phyloP scores from a whole-genome alignment of 2,888 invertebrate species.

The Drosophila putrida region DNA sequence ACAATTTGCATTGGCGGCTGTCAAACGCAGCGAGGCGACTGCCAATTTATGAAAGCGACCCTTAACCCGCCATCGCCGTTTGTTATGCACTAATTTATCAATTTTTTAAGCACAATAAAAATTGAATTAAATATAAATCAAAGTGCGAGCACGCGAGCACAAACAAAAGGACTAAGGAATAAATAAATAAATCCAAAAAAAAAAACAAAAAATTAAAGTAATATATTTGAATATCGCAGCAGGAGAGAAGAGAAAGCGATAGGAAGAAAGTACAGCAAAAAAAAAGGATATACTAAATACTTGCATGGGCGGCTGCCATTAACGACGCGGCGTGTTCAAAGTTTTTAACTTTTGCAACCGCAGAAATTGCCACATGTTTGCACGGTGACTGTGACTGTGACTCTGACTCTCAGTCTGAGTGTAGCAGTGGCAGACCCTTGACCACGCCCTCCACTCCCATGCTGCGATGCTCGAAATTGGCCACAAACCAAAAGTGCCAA shows the following conservation, averaged over 20 bases:
- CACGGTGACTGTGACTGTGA: conserved; percentile 24
- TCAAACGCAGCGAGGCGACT: conserved; percentile 72
- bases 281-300: conserved; percentile 26
- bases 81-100: conserved; percentile 74
- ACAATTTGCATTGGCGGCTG: conserved; percentile 77
- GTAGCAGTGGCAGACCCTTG: conserved; percentile 32
- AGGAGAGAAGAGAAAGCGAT: neutral
- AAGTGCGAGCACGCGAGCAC: conserved; percentile 36
- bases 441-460: conserved; percentile 39
- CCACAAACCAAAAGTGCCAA: conserved; percentile 78
- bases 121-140: conserved; percentile 81
- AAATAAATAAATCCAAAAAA: conserved; percentile 18
- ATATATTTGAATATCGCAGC: neutral
- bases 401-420: conserved; percentile 3
- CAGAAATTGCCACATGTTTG: conserved; percentile 76
- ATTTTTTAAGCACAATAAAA: conserved; percentile 80
- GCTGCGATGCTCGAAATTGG: conserved; percentile 66
- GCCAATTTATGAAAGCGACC: conserved; percentile 74
- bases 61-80: conserved; percentile 53
- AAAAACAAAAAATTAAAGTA: conserved; percentile 1
- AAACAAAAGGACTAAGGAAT: conserved; percentile 34
- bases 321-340: conserved; percentile 40
- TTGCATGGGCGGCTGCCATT: conserved; percentile 28
- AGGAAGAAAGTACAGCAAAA: neutral
- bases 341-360: conserved; percentile 73